phyloP scores from a whole-genome alignment of 2,113 vertebrate species.

The Malurus cyaneus region DNA sequence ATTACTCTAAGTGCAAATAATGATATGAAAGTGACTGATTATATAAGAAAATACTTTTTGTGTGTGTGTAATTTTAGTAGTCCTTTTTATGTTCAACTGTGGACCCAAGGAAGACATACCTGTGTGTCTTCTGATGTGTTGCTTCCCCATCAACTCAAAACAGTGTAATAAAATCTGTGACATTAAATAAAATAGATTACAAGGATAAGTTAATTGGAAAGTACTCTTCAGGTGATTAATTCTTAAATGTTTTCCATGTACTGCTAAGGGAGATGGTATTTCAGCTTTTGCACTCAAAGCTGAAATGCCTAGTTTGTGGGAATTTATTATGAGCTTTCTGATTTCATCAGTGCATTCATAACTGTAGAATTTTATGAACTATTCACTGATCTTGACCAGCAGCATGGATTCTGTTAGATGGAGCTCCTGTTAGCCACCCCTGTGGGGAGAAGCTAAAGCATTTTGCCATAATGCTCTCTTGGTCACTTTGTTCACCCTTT shows the following conservation, averaged over 20 bases:
- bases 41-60: neutral
- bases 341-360: neutral
- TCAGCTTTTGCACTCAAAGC: neutral
- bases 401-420: neutral
- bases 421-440: neutral
- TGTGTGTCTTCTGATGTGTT: neutral
- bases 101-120: neutral
- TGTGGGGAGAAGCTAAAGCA: neutral
- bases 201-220: neutral
- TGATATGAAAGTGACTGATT: neutral
- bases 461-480: neutral
- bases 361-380: neutral
- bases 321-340: neutral
- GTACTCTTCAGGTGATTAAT: neutral
- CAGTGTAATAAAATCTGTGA: neutral
- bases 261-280: neutral
- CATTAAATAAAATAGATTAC: neutral
- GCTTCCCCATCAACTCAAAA: neutral
- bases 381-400: neutral
- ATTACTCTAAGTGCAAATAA: neutral
- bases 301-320: neutral
- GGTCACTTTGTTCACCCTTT: neutral
- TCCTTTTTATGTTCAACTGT: neutral
- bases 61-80: neutral
- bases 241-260: neutral